Percentiles rank a stretch among this genome's conserved stretches.
Conservation (phyloP, 2,113 vertebrate species). For the Corythoichthys intestinalis region DNA sequence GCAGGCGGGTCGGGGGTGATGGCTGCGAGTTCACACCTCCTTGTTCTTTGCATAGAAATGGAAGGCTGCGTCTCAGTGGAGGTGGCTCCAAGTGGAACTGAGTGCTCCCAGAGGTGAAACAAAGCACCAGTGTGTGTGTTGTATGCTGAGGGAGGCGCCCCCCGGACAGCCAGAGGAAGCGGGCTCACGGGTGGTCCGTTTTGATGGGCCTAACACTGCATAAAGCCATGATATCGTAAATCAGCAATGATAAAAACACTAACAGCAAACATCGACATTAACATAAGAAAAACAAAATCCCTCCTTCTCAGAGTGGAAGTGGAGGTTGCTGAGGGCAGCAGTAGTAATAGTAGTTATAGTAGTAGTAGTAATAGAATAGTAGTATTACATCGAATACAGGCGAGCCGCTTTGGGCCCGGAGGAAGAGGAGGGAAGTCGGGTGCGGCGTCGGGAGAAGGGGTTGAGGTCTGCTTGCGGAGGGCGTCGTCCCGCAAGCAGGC, state of each 20-base stretch:
- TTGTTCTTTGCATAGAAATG: conserved; percentile 77
- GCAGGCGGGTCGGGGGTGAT: conserved; percentile 33
- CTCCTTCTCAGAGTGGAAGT: conserved; percentile 57
- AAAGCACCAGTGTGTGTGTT: conserved; percentile 66
- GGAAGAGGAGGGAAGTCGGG: conserved; percentile 38
- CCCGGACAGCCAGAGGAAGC: conserved; percentile 24
- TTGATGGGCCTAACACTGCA: conserved; percentile 56
- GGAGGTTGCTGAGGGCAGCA: conserved; percentile 63
- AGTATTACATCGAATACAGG: conserved; percentile 65
- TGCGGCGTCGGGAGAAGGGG: conserved; percentile 25
- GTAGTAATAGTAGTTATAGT: conserved; percentile 36
- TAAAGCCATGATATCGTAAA: conserved; percentile 47
- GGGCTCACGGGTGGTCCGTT: conserved; percentile 11
- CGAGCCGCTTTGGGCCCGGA: conserved; percentile 62
- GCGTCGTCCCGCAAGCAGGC: conserved; percentile 63
- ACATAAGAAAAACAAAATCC: conserved; percentile 38
- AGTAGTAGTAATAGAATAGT: conserved; percentile 40
- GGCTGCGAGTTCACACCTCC: conserved; percentile 60
- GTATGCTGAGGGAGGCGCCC: conserved; percentile 9
- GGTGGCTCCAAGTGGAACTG: conserved; percentile 62
- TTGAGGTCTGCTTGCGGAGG: conserved; percentile 61
- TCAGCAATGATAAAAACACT: conserved; percentile 60
- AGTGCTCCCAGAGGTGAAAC: conserved; percentile 59
- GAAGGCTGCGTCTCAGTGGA: conserved; percentile 65
- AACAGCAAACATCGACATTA: conserved; percentile 59